Conservation (phyloP, 2,113 vertebrate species). For the Pangasianodon gigas region DNA sequence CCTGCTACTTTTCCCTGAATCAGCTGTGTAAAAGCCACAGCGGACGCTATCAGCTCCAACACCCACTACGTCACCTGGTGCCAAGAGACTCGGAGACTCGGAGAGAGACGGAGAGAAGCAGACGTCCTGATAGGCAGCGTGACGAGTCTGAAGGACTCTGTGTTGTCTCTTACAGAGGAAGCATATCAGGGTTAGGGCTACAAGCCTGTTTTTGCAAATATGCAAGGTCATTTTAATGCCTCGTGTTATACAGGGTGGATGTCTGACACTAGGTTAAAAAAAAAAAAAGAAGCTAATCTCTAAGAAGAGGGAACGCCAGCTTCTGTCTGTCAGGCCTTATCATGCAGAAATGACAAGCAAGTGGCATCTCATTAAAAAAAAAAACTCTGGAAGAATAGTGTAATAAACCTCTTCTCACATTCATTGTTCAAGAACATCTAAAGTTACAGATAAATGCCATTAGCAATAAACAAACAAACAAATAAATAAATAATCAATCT, state of each 20-base stretch:
- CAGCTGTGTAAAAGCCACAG: constrained; percentile 77
- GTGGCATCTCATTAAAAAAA: constrained; percentile 30
- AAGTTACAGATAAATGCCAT: neutral
- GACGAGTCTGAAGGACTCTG: constrained; percentile 31
- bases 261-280: constrained; percentile 6
- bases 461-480: neutral
- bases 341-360: constrained; percentile 16
- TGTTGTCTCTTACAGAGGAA: constrained; percentile 38
- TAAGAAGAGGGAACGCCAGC: constrained; percentile 5
- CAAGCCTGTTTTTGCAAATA: constrained; percentile 17
- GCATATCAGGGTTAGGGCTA: constrained; percentile 33
- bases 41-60: constrained; percentile 78
- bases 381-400: neutral
- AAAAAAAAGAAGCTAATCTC: neutral
- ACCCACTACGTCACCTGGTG: constrained; percentile 79
- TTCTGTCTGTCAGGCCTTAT: constrained; percentile 23
- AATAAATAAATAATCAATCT: neutral
- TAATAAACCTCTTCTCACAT: neutral
- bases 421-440: neutral
- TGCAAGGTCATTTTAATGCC: constrained; percentile 30
- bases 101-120: constrained; percentile 20
- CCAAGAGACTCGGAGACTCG: constrained; percentile 64
- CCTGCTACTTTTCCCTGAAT: constrained; percentile 80
- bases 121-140: constrained; percentile 34
- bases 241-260: neutral